A percentile compares a stretch with the other conserved stretches of the same genome.
These are phyloP conservation scores for Oxyruncus cristatus DNA, from an alignment of 2,113 vertebrate species.

Conservation along the genomic window DNA sequence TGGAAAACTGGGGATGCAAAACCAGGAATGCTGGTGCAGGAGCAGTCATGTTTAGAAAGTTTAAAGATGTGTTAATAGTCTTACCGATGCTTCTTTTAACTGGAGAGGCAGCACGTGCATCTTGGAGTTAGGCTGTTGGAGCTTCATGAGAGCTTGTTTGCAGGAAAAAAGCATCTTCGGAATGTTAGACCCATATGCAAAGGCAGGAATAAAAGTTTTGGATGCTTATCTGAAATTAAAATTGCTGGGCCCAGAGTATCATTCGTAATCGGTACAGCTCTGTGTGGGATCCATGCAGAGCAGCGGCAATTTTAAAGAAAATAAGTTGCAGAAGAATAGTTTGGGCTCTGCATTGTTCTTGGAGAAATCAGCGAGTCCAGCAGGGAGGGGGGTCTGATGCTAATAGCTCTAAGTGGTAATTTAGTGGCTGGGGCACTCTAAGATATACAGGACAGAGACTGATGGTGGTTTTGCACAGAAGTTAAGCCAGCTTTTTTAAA, in stretches of 20 bases:
- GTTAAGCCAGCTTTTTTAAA: neutral
- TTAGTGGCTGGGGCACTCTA: neutral
- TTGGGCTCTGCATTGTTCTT: neutral
- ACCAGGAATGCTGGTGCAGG: neutral
- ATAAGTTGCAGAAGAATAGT: neutral
- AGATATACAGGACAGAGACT: neutral
- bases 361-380: neutral
- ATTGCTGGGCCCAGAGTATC: neutral
- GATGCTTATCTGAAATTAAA: neutral
- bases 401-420: neutral
- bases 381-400: neutral
- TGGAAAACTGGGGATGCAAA: neutral
- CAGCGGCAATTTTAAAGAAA: neutral
- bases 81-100: neutral
- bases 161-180: neutral
- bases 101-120: neutral
- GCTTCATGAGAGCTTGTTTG: neutral
- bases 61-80: neutral
- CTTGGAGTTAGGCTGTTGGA: neutral
- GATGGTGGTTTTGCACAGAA: slow-evolving; percentile 24
- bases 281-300: neutral
- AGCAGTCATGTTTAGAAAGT: neutral
- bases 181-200: neutral
- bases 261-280: neutral
- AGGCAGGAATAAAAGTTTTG: neutral